These are phyloP conservation scores for Onthophagus sagittarius DNA, from an alignment of 2,888 invertebrate species.

Conservation along the genomic window DNA sequence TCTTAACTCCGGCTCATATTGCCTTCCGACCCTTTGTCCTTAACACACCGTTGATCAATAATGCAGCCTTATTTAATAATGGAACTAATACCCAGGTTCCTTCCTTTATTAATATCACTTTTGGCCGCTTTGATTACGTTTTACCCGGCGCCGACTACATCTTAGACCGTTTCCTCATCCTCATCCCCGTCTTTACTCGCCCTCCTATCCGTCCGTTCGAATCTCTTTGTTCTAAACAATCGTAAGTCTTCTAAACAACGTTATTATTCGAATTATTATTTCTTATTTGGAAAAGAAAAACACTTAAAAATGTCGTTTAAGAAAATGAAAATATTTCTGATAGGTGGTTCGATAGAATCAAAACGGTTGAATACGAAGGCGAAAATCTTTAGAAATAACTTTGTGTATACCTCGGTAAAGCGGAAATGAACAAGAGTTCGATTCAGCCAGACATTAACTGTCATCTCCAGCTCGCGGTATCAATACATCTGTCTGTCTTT, in stretches of 20 bases:
- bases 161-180: not conserved
- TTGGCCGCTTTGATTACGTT: not conserved
- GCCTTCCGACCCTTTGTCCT: constrained; percentile 50
- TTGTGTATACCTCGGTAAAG: constrained; percentile 31
- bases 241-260: too few species aligned
- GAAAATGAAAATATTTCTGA: not conserved
- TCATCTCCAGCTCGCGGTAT: constrained; percentile 42
- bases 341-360: not conserved
- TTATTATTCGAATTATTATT: too few species aligned
- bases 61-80: constrained; percentile 46
- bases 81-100: constrained; percentile 43
- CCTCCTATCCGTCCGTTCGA: not conserved
- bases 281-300: too few species aligned
- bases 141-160: not conserved
- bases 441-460: constrained; percentile 43
- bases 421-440: constrained; percentile 46
- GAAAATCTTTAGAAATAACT: constrained; percentile 8
- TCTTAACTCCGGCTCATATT: constrained; percentile 50
- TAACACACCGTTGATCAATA: constrained; percentile 46
- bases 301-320: too few species aligned
- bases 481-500: constrained; percentile 49
- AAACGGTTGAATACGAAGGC: not conserved
- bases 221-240: not conserved
- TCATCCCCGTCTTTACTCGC: not conserved
- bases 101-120: constrained; percentile 9